Percentiles rank a stretch among this genome's conserved stretches.
These are phyloP conservation scores for Leptopilina syphax DNA, from an alignment of 2,888 invertebrate genomes.

Conservation along the genomic window DNA sequence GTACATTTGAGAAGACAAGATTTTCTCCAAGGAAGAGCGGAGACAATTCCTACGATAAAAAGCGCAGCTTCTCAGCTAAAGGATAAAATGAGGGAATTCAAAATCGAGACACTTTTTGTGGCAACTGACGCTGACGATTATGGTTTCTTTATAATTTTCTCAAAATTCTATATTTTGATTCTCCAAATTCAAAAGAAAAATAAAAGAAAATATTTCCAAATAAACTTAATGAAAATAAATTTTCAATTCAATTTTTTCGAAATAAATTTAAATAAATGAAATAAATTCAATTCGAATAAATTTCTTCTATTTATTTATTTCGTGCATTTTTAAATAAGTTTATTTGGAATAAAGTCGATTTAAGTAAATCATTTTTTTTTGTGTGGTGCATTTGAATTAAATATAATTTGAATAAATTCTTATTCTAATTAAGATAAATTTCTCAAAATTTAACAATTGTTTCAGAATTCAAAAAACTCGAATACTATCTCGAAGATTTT, in stretches of 20 bases:
- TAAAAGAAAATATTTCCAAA: no score
- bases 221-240: no score
- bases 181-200: no score
- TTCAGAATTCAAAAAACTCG: constrained; percentile 78
- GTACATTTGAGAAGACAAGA: constrained; percentile 94
- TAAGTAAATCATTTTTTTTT: no score
- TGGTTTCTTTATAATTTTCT: constrained; percentile 33
- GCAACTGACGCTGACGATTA: constrained; percentile 88
- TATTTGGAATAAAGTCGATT: no score
- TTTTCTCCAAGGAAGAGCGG: constrained; percentile 86
- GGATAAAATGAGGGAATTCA: constrained; percentile 79
- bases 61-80: constrained; percentile 87
- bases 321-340: no score
- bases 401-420: not conserved
- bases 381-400: no score
- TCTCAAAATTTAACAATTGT: constrained; percentile 49
- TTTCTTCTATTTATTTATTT: no score
- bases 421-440: not conserved
- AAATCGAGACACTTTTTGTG: constrained; percentile 84
- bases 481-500: constrained; percentile 76
- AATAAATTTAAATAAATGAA: no score
- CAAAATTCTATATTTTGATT: not conserved
- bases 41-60: constrained; percentile 87
- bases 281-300: no score
- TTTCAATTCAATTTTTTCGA: no score